phyloP scores from a whole-genome alignment of 92 coral and sea anemone genomes.

The Siderastrea siderea region DNA sequence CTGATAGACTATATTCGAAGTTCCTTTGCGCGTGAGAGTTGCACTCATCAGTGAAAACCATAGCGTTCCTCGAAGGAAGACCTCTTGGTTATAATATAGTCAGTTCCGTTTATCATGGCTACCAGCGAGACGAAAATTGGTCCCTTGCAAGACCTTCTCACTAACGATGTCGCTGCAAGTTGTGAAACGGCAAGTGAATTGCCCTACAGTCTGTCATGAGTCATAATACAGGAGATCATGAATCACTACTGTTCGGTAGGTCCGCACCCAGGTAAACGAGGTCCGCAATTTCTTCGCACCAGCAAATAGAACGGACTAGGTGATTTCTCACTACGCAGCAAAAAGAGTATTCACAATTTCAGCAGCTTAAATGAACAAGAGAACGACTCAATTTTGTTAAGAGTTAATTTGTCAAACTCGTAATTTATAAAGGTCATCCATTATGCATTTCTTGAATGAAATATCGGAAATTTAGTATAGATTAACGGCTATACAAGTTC shows the following conservation, averaged over 20 bases:
- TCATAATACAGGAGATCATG: not conserved
- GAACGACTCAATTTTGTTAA: no score
- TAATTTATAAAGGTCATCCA: not conserved
- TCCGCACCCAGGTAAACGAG: not conserved
- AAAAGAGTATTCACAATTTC: not conserved
- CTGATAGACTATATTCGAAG: not conserved
- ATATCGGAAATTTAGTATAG: conserved; percentile 5
- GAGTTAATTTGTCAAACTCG: not conserved
- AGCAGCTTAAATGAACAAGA: not conserved
- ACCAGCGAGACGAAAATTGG: not conserved
- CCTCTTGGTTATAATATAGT: no score
- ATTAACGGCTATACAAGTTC: conserved; percentile 5
- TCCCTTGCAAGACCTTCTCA: not conserved
- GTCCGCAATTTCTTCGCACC: not conserved
- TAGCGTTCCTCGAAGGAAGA: not conserved
- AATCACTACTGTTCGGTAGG: not conserved
- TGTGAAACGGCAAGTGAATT: not conserved
- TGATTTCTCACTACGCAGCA: not conserved
- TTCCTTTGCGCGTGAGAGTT: not conserved
- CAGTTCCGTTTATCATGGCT: not conserved
- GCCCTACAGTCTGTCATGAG: not conserved
- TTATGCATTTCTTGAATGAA: conserved; percentile 1
- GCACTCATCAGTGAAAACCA: not conserved
- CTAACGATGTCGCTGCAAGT: not conserved
- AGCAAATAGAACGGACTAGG: not conserved